Evolutionary conservation across 2,113 vertebrate species (phyloP).

Genomic region (Helogale parvula): DNA sequence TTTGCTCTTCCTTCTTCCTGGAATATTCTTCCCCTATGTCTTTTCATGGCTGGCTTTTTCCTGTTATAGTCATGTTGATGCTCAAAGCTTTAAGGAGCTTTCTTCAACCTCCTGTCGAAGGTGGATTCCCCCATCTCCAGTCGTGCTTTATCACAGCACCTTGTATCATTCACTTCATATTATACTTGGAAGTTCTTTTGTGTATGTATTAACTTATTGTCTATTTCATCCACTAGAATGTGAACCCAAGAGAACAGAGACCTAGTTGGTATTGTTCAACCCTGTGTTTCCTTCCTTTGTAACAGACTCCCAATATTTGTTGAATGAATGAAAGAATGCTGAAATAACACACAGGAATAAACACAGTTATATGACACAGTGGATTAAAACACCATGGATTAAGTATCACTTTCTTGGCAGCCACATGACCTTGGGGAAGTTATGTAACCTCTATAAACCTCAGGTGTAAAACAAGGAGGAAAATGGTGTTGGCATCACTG

Average conservation of each 20-base stretch:
- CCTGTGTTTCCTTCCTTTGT: background rate
- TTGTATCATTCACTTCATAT: background rate
- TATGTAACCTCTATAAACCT: background rate
- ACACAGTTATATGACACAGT: background rate
- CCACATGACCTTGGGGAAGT: background rate
- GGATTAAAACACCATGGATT: background rate
- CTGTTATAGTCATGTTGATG: background rate
- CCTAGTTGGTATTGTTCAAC: background rate
- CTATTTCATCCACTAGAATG: background rate
- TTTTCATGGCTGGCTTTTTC: background rate
- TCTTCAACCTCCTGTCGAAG: background rate
- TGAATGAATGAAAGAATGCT: background rate
- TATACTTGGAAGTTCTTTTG: background rate
- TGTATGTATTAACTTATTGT: background rate
- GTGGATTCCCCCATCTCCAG: background rate
- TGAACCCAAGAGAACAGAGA: background rate
- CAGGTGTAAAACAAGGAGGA: background rate
- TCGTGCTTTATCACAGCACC: background rate
- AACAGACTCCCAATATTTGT: background rate
- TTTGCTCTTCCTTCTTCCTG: background rate
- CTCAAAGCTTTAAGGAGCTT: background rate
- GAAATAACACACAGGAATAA: background rate
- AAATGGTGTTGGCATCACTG: background rate
- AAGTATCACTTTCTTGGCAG: too few relatives aligned
- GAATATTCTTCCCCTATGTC: background rate